phyloP scores from a whole-genome alignment of 2,888 invertebrate species.

The Dicycla oo region DNA sequence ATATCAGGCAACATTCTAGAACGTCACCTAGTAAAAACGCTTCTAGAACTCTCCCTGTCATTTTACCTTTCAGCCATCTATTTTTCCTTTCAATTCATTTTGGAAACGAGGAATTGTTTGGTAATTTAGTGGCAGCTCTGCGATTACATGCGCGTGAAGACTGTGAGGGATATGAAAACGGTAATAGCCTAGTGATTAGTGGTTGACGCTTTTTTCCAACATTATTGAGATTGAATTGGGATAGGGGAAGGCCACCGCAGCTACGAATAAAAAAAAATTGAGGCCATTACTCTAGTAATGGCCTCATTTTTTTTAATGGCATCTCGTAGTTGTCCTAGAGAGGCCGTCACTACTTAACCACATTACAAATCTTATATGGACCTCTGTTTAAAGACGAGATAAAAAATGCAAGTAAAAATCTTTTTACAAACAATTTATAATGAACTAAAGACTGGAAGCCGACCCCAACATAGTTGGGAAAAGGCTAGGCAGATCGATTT shows the following conservation, averaged over 20 bases:
- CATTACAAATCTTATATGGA: constrained; percentile 1
- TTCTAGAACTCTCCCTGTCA: neutral
- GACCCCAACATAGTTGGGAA: too few species aligned
- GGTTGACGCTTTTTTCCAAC: constrained; percentile 38
- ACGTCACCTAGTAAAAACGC: neutral
- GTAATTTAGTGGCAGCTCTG: constrained; percentile 24
- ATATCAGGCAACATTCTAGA: neutral
- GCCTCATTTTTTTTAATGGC: too few species aligned
- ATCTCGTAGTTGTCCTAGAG: too few species aligned
- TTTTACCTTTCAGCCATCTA: constrained; percentile 28
- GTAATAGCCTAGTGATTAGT: constrained; percentile 55
- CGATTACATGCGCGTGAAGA: constrained; percentile 25
- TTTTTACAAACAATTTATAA: too few species aligned
- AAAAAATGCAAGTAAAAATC: too few species aligned
- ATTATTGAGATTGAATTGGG: constrained; percentile 52
- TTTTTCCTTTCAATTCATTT: constrained; percentile 37
- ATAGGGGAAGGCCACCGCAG: constrained; percentile 14
- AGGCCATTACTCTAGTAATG: constrained; percentile 19
- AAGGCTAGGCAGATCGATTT: too few species aligned
- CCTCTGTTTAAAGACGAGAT: constrained; percentile 7
- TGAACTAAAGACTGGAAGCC: too few species aligned
- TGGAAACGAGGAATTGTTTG: constrained; percentile 24
- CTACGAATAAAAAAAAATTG: too few species aligned
- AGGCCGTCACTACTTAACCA: too few species aligned
- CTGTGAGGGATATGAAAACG: constrained; percentile 47